Conservation (phyloP, 2,797 vertebrate species). For the Brachymystax lenok region DNA sequence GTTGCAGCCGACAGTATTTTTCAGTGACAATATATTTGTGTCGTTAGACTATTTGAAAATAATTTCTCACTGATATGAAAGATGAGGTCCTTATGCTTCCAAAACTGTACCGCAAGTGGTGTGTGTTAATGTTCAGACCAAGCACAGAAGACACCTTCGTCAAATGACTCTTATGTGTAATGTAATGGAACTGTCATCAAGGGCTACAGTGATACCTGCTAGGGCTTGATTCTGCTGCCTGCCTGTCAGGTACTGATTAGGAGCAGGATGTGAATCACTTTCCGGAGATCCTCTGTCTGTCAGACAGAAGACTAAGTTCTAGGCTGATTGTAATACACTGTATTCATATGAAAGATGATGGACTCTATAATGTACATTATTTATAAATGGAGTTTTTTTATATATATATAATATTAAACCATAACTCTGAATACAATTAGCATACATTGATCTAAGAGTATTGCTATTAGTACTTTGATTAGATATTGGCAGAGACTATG, state of each 20-base stretch:
- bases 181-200: too few relatives aligned
- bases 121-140: too few relatives aligned
- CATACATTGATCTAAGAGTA: neutral
- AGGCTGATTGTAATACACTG: neutral
- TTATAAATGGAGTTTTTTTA: too few relatives aligned
- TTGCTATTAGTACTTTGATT: neutral
- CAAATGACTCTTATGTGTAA: too few relatives aligned
- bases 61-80: too few relatives aligned
- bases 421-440: neutral
- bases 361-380: neutral
- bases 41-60: too few relatives aligned
- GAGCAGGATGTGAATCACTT: neutral
- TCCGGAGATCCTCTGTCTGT: neutral
- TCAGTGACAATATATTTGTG: too few relatives aligned
- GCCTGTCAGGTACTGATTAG: neutral
- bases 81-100: too few relatives aligned
- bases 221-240: neutral
- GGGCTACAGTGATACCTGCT: neutral
- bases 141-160: too few relatives aligned
- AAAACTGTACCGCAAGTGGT: too few relatives aligned
- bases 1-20: too few relatives aligned
- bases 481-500: neutral
- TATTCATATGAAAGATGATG: neutral
- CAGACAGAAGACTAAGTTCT: neutral
- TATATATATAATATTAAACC: neutral